A percentile compares a stretch with the other conserved stretches of the same genome.
Evolutionary conservation across 2,888 invertebrate genomes (phyloP).

Genomic region (Sinotaia quadrata): DNA sequence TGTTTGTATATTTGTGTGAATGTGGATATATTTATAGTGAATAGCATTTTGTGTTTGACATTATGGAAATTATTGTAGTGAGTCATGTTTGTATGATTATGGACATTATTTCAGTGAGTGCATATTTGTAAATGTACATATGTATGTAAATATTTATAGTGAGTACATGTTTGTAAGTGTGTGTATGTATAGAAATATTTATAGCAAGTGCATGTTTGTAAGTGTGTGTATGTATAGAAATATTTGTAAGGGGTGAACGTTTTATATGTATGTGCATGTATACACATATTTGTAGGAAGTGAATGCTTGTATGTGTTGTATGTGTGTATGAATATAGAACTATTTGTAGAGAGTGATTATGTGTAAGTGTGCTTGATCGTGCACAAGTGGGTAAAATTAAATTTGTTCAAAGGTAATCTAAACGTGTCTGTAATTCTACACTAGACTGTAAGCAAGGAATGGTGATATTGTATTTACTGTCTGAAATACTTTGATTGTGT

Average conservation of each 20-base stretch:
- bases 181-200: not conserved
- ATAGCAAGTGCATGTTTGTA: not conserved
- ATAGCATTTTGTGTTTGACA: no score
- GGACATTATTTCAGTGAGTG: not conserved
- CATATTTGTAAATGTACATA: not conserved
- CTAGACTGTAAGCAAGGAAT: not conserved
- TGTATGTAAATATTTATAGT: not conserved
- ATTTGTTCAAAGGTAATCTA: not conserved
- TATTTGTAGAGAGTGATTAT: conserved; percentile 1
- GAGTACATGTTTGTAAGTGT: not conserved
- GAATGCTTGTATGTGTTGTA: no score
- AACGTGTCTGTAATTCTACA: not conserved
- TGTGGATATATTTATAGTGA: no score
- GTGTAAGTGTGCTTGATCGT: not conserved
- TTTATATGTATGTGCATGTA: no score
- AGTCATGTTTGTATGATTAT: no score
- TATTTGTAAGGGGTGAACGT: no score
- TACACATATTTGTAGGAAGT: no score
- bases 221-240: conserved; percentile 5
- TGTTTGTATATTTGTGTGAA: no score
- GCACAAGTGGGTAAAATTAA: not conserved
- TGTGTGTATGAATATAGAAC: no score
- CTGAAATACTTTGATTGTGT: no score
- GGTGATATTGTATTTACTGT: no score
- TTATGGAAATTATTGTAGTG: no score